Base-by-base conservation (phyloP, 2,797 vertebrate species). In the Sylvilagus floridanus region DNA sequence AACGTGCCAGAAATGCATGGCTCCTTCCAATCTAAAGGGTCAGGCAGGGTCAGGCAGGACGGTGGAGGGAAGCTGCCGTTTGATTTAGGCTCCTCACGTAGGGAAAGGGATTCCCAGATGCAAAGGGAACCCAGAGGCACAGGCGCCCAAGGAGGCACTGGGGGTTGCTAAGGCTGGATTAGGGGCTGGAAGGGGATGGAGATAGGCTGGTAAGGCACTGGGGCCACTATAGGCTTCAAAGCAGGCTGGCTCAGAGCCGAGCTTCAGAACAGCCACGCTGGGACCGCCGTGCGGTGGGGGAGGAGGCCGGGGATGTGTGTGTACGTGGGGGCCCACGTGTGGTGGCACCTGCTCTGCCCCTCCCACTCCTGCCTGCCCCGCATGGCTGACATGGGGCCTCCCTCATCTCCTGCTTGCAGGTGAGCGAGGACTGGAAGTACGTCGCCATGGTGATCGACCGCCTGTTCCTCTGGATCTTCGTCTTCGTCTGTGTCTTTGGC, bases 391-490 rank as follows among this genome's bases (percentile, higher is more conserved):
- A 28, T 62, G 57, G 47, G 76, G 68, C 32, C 62, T 54, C 42
- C 19, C 47, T 19, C 13, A 4, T 90, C 69, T 78, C 32, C 85
- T 86, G 88, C 2, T 2, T 54, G 10, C 98, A 99, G 99, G 99
- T 99, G 97, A 99, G 99, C 22, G 99, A 99, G 97, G 99, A 99
- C 98, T 99, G 99, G 99, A 99, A 99, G 97, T 99, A 99, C 0
- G 99, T 99, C 19, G 99, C 99, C 98, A 99, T 99, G 99, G 99
- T 99, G 97, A 99, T 99, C 21, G 99, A 99, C 97, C 99, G 99
- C 69, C 99, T 99, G 82, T 99, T 99, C 98, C 97, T 99, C 68
- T 99, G 99, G 99, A 99, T 99, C 98, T 99, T 99, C 13, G 98
- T 99, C 91, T 99, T 99, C 2, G 99, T 99, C 95, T 99, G 99